Evolutionary conservation across 1,140 invertebrate genomes (phyloP).

Genomic region (Drosophila yakuba): DNA sequence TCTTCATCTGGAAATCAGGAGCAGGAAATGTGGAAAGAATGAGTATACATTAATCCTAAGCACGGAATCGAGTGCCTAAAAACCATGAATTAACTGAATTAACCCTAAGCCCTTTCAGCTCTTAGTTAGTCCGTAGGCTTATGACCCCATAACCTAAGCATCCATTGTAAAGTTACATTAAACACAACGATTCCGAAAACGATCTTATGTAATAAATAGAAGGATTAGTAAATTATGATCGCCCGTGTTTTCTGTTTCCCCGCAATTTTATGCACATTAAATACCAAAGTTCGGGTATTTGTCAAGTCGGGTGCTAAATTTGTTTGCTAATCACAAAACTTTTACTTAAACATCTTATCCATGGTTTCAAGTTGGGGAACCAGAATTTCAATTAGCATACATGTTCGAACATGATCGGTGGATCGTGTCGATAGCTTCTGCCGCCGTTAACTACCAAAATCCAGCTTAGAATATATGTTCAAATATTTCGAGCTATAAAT

Average conservation of each 20-base stretch:
- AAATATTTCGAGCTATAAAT: conserved; percentile 41
- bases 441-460: conserved; percentile 22
- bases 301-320: conserved; percentile 49
- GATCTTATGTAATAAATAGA: conserved; percentile 70
- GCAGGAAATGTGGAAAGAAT: not conserved
- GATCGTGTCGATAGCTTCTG: conserved; percentile 30
- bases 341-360: conserved; percentile 29
- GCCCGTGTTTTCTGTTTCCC: not conserved
- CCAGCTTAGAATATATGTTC: conserved; percentile 29
- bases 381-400: conserved; percentile 49
- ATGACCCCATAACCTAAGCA: conserved; percentile 39
- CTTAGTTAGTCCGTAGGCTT: conserved; percentile 44
- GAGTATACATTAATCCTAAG: conserved; percentile 22
- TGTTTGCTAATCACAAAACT: conserved; percentile 36
- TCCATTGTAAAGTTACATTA: conserved; percentile 49
- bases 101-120: conserved; percentile 5
- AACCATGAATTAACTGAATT: conserved; percentile 18
- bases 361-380: conserved; percentile 28
- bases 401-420: conserved; percentile 43
- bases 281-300: conserved; percentile 44
- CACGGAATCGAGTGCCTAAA: conserved; percentile 46
- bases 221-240: conserved; percentile 71
- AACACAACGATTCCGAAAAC: conserved; percentile 74
- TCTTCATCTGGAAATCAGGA: conserved; percentile 32
- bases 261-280: conserved; percentile 20